phyloP scores from a whole-genome alignment of 1,140 invertebrate genomes.

The Holcopasites calliopsidis region DNA sequence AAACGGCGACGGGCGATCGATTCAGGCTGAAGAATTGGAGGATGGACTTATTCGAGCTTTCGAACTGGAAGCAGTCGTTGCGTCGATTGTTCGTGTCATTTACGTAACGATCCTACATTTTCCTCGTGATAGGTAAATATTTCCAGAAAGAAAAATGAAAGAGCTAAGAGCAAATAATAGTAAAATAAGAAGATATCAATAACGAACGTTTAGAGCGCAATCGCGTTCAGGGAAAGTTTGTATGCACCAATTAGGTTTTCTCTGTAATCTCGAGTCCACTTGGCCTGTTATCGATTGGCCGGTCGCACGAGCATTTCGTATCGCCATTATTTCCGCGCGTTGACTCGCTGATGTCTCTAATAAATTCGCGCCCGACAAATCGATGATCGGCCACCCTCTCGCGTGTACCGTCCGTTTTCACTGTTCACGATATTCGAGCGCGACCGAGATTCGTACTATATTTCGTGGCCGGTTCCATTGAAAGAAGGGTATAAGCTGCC shows the following conservation, averaged over 20 bases:
- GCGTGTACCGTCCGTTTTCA: not conserved
- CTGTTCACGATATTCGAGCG: not conserved
- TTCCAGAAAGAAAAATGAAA: not conserved
- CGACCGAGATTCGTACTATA: too few species aligned
- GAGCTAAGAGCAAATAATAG: not conserved
- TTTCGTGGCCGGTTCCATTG: not conserved
- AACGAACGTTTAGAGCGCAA: not conserved
- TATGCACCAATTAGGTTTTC: constrained; percentile 8
- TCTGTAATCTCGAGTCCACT: constrained; percentile 13
- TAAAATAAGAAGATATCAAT: not conserved
- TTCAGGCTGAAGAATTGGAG: too few species aligned
- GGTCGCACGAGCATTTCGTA: not conserved
- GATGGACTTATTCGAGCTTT: not conserved
- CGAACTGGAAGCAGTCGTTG: not conserved
- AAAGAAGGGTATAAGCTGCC: not conserved
- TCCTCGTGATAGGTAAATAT: not conserved
- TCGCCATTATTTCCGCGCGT: constrained; percentile 9
- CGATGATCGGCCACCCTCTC: not conserved
- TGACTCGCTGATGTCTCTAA: not conserved
- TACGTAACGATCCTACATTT: not conserved
- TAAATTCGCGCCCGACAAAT: not conserved
- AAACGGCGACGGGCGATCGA: not conserved
- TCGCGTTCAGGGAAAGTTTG: not conserved
- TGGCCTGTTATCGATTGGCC: constrained; percentile 1
- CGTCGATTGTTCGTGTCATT: not conserved